These are phyloP conservation scores for Cinclus cinclus DNA, from an alignment of 2,113 vertebrate genomes.

Conservation along the genomic window DNA sequence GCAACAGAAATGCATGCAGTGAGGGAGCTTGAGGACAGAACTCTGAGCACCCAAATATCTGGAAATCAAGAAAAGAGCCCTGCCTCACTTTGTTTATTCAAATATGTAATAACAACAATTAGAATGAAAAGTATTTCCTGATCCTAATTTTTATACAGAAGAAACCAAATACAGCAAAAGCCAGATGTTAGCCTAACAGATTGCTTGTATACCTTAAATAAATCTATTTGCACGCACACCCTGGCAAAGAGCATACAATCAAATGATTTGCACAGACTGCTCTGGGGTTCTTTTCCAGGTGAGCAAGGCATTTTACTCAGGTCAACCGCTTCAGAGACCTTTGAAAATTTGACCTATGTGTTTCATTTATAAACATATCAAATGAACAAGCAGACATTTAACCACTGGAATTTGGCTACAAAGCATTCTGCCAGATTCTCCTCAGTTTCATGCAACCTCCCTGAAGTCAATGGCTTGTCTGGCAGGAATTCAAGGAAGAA, in stretches of 20 bases:
- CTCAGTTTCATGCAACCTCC: slow-evolving; percentile 41
- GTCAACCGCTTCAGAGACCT: background rate
- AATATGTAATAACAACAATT: background rate
- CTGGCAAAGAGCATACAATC: background rate
- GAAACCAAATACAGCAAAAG: background rate
- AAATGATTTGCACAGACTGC: background rate
- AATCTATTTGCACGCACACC: background rate
- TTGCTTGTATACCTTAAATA: background rate
- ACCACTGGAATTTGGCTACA: slow-evolving; percentile 57
- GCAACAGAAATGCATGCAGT: background rate
- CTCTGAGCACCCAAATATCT: background rate
- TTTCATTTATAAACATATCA: slow-evolving; percentile 59
- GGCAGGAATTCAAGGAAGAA: slow-evolving; percentile 47
- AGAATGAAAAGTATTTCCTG: slow-evolving; percentile 18
- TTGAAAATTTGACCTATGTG: slow-evolving; percentile 40
- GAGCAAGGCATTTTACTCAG: slow-evolving; percentile 25
- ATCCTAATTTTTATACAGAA: background rate
- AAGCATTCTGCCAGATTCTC: slow-evolving; percentile 39
- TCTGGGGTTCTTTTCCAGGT: background rate
- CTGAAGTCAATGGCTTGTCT: slow-evolving; percentile 55
- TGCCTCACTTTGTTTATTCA: background rate
- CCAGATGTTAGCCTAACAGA: background rate
- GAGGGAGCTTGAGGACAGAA: background rate
- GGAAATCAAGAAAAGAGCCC: background rate
- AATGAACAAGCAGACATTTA: slow-evolving; percentile 56